Evolutionary conservation across 2,888 invertebrate genomes (phyloP).

Genomic region (Tipula unca): DNA sequence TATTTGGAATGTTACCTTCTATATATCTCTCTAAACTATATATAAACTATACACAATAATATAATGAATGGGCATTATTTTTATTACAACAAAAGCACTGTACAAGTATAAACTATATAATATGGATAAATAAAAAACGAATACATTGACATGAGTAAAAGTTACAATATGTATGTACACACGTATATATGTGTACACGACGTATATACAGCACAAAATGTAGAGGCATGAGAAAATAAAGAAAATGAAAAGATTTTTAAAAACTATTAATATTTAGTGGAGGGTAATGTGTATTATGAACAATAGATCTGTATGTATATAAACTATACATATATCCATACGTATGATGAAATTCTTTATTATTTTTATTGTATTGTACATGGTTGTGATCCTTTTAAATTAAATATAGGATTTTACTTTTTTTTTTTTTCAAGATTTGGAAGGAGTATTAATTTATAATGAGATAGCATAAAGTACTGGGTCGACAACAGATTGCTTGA

Average conservation of each 20-base stretch:
- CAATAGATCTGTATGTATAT: not conserved
- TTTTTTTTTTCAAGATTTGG: not conserved
- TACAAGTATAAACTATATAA: not conserved
- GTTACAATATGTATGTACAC: not conserved
- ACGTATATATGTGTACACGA: not conserved
- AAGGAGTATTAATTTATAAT: not conserved
- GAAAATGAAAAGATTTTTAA: slow-evolving; percentile 14
- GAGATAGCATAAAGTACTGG: not conserved
- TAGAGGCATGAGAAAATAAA: slow-evolving; percentile 14
- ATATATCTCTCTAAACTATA: not conserved
- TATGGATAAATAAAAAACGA: not conserved
- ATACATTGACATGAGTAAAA: not conserved
- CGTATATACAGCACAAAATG: not conserved
- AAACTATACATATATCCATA: not conserved
- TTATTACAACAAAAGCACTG: not conserved
- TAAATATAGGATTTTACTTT: not conserved
- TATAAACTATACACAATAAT: not conserved
- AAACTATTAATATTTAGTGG: not conserved
- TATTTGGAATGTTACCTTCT: not conserved
- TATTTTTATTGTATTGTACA: not conserved
- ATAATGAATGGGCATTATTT: slow-evolving; percentile 3
- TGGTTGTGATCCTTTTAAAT: not conserved
- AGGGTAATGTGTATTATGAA: not conserved
- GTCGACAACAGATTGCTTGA: not conserved
- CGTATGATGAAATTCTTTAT: not conserved